Evolutionary conservation across 2,113 vertebrate genomes (phyloP).

Genomic region (Sakesphorus luctuosus): DNA sequence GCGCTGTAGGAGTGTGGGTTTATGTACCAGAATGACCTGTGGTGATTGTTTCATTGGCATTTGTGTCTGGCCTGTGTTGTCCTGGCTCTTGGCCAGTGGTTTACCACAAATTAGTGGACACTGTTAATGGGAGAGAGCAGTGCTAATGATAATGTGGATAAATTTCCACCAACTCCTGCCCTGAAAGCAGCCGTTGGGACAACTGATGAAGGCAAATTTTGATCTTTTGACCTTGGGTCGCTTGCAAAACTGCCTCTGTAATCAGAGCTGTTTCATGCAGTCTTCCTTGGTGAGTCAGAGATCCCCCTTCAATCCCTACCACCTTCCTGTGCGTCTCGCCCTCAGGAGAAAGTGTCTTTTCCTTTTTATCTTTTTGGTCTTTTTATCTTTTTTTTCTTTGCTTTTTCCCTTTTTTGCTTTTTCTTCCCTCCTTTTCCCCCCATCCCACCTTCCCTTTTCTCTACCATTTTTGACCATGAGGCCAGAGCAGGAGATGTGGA

Average conservation of each 20-base stretch:
- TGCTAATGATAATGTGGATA: not conserved
- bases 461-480: not conserved
- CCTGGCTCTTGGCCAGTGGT: not conserved
- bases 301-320: not conserved
- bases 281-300: not conserved
- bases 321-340: not conserved
- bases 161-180: not conserved
- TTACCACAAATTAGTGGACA: not conserved
- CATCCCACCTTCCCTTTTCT: not conserved
- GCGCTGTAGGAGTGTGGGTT: not conserved
- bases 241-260: not conserved
- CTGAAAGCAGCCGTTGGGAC: not conserved
- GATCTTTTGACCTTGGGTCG: not conserved
- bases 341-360: not conserved
- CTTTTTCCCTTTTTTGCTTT: rapidly evolving
- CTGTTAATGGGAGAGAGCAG: not conserved
- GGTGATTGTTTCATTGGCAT: not conserved
- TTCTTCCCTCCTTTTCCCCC: rapidly evolving
- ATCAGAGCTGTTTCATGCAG: not conserved
- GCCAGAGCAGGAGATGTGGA: not conserved
- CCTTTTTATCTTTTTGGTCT: not conserved
- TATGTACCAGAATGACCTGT: not conserved
- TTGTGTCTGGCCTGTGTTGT: not conserved
- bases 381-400: too few relatives aligned
- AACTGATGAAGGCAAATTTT: not conserved